Conservation (phyloP, 2,888 invertebrate species). For the Standfussiana lucernea region DNA sequence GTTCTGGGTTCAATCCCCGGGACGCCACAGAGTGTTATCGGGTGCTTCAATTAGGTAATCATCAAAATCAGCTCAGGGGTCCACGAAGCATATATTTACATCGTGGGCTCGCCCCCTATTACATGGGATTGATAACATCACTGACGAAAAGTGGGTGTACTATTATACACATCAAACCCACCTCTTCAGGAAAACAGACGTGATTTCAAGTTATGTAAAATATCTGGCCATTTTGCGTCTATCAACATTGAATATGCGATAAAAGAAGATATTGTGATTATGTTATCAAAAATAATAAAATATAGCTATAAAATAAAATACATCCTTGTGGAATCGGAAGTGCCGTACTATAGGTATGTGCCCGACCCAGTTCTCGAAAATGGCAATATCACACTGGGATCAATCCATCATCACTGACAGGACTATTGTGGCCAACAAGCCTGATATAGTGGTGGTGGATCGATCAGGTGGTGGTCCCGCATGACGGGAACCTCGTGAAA, state of each 20-base stretch:
- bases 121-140: background rate
- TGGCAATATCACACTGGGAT: too few relatives aligned
- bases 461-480: too few relatives aligned
- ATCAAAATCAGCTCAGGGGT: background rate
- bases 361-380: too few relatives aligned
- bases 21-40: background rate
- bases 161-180: background rate
- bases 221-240: slow-evolving; percentile 5
- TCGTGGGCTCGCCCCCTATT: background rate
- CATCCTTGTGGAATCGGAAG: too few relatives aligned
- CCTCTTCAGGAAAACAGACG: background rate
- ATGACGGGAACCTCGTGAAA: too few relatives aligned
- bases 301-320: slow-evolving; percentile 8
- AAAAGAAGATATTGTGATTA: slow-evolving; percentile 11
- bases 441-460: too few relatives aligned
- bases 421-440: too few relatives aligned
- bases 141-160: background rate
- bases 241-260: slow-evolving; percentile 8
- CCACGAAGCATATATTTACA: background rate
- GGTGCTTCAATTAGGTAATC: background rate
- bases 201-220: background rate
- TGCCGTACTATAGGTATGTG: too few relatives aligned
- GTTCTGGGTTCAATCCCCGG: background rate
- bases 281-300: slow-evolving; percentile 21
- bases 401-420: too few relatives aligned